Base-by-base conservation (phyloP, 2,797 vertebrate species). In the Lepus oiostolus region DNA sequence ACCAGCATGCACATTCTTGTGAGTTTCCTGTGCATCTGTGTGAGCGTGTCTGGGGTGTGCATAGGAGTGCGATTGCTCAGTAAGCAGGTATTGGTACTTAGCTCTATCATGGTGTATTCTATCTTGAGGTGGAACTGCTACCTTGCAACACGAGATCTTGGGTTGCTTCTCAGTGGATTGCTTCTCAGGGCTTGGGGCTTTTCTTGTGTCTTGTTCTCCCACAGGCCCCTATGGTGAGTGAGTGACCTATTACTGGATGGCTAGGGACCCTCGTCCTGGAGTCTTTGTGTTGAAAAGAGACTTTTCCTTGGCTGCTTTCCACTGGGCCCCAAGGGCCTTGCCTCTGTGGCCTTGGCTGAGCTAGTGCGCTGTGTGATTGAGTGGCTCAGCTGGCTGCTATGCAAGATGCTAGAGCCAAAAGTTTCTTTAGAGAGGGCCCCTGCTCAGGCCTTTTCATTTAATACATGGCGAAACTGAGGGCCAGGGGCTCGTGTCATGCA, bases 251-350 rank as follows among this genome's bases (percentile, higher is more conserved):
- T 68, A 76, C 35, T 30, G 58, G 35, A 60, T 72, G 72, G 62
- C 28, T 67, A 58, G 17, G 2, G 52, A 91, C 71, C 47, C 54
- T 38, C 0, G 7, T 32, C 9, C 92, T 90, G 54, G 52, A 28
- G 2, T 68, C 82, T 87, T 62, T 30, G 68, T 50, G 22, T 28
- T 85, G 42, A 22, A 13, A 52, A 88, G 81, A 85, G 74, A 94
- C 91, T 90, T 92, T 96, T 92, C 65, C 74, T 85, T 93, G 63
- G 50, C 68, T 4, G 0, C 0, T 77, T 71, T 85, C 68, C 42
- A 62, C 30, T 3, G 5, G 24, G 67, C 50, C 38, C 10, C 2
- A 4, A 28, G 47, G 52, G n/a, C 11, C 21, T 50, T 68, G 50
- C 42, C 32, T 70, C 70, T 62, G 52, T 88, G 87, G 42, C 4